phyloP scores from a whole-genome alignment of 2,113 vertebrate species.

The Brachypteracias leptosomus region DNA sequence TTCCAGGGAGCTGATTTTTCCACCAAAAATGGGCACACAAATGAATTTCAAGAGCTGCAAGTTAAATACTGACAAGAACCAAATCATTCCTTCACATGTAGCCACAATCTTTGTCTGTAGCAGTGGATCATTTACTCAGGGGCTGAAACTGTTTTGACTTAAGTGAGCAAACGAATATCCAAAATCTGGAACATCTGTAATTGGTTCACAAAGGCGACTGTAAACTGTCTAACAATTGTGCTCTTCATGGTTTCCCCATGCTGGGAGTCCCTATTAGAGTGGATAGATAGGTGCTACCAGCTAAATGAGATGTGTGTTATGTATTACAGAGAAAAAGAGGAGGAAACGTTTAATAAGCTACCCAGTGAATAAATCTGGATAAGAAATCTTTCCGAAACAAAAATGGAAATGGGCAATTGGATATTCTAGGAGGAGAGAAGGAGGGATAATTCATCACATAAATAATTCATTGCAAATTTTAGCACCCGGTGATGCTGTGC shows the following conservation, averaged over 20 bases:
- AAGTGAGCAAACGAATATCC: conserved; percentile 4
- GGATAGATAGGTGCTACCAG: neutral
- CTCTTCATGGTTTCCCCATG: neutral
- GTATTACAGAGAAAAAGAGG: neutral
- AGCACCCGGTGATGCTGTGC: neutral
- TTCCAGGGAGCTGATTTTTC: neutral
- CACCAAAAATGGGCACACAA: neutral
- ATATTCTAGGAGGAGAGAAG: conserved; percentile 24
- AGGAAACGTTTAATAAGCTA: conserved; percentile 22
- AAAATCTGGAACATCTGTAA: neutral
- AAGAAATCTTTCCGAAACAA: neutral
- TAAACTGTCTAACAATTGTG: neutral
- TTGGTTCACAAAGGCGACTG: neutral
- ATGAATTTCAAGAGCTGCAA: neutral
- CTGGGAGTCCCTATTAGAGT: neutral
- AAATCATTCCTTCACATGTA: neutral
- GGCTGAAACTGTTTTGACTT: neutral
- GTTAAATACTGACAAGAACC: neutral
- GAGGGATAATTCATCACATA: conserved; percentile 26
- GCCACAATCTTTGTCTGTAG: neutral
- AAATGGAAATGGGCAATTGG: conserved; percentile 19
- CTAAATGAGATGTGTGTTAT: neutral
- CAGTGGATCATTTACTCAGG: neutral
- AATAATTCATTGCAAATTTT: conserved; percentile 53
- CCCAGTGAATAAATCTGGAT: neutral